Evolutionary conservation across 2,888 invertebrate genomes (phyloP).

Genomic region (Eumacrocentrus americanus): DNA sequence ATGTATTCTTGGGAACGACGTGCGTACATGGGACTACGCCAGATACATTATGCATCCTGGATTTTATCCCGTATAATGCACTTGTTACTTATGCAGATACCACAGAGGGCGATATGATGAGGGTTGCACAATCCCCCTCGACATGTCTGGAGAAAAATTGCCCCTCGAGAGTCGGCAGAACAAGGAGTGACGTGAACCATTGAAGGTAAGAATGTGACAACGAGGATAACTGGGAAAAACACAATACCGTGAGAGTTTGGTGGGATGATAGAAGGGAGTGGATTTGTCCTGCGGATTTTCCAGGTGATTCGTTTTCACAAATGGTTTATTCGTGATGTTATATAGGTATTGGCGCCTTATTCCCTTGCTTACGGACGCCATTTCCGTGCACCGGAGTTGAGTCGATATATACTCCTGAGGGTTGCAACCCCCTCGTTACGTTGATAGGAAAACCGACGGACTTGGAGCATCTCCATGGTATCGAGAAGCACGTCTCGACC

Average conservation of each 20-base stretch:
- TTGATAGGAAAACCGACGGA: neutral
- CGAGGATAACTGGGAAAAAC: neutral
- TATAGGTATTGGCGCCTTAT: too few species aligned
- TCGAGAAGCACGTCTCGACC: neutral
- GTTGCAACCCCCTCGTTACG: neutral
- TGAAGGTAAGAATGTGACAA: neutral
- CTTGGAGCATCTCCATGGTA: neutral
- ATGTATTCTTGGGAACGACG: slow-evolving; percentile 26
- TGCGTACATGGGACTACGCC: slow-evolving; percentile 41
- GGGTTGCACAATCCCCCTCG: neutral
- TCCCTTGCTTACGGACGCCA: too few species aligned
- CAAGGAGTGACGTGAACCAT: too few species aligned
- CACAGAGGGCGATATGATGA: slow-evolving; percentile 10
- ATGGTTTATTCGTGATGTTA: too few species aligned
- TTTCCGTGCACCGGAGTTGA: too few species aligned
- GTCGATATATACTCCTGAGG: too few species aligned
- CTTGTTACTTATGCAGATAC: slow-evolving; percentile 48
- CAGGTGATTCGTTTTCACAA: too few species aligned
- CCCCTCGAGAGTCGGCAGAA: slow-evolving; percentile 13
- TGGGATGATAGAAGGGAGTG: too few species aligned
- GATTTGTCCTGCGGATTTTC: too few species aligned
- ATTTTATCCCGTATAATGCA: slow-evolving; percentile 53
- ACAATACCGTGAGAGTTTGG: too few species aligned
- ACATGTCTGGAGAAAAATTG: slow-evolving; percentile 30
- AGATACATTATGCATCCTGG: slow-evolving; percentile 53